Base-by-base conservation (phyloP, 2,113 vertebrate genomes). In the Hemibagrus wyckioides region DNA sequence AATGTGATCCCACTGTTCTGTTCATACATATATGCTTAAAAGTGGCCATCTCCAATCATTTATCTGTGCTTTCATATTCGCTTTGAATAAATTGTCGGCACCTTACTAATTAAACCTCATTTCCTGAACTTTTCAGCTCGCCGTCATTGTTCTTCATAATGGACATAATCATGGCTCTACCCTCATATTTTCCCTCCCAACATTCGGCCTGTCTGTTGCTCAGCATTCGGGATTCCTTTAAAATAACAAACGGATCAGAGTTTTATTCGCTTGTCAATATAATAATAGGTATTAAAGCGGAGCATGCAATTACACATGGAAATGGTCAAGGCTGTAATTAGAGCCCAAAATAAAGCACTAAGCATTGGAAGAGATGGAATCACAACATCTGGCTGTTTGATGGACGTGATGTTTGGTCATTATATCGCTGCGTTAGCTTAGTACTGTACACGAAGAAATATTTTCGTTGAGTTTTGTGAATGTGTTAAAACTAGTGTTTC, bases 211-310 rank as follows among this genome's bases (percentile, higher is more conserved):
- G 23, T 33, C 50, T 80, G 25, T 82, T 0, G 33, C 25, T 39
- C 48, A 28, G 61, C 61, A 19, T 41, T 44, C 39, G 48, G 33
- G 44, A 48, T 48, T 48, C 80, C 50, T 86, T 85, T 21, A 69
- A 33, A 85, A 85, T 86, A 82, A 85, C 13, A 7, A 50, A 76
- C 30, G 84, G 81, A 84, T 83, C 39, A 39, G 88, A 77, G 77
- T 88, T 86, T 85, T 85, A 80, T 65, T 83, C n/a, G 4, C 88
- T 86, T 86, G 86, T 86, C 88, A 84, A 77, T 84, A n/a, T 86
- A 85, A 85, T 89, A 67, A 59, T 69, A 88, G 80, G 41, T 36
- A 79, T 65, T 44, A 79, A 33, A 13, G n/a, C 39, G 36, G 30
- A 87, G 63, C 44, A 10, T 83, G 86, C 56, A 89, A 84, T 90